phyloP scores from a whole-genome alignment of 2,797 vertebrate genomes.

The Glyptemys insculpta region DNA sequence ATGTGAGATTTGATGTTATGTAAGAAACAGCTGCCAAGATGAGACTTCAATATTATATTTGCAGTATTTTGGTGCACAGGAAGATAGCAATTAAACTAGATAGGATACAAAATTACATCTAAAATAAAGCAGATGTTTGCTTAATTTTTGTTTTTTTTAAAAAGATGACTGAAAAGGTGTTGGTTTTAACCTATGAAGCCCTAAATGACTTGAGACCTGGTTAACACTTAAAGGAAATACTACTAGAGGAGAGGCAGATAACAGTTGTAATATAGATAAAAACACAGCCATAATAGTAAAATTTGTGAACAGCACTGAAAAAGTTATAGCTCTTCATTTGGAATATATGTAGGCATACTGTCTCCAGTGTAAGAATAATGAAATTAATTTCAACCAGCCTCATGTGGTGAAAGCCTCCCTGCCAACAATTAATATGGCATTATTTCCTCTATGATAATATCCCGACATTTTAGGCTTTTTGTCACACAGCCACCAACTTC shows the following conservation, averaged over 20 bases:
- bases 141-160: not conserved
- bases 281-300: fast-evolving
- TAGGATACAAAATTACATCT: not conserved
- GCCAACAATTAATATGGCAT: not conserved
- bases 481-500: not conserved
- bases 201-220: not conserved
- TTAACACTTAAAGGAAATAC: not conserved
- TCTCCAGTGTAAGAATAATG: not conserved
- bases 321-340: fast-evolving
- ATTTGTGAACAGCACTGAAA: not conserved
- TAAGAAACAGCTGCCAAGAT: not conserved
- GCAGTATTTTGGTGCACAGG: not conserved
- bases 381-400: not conserved
- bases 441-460: not conserved
- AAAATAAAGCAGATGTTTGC: not conserved
- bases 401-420: not conserved
- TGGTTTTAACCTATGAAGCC: not conserved
- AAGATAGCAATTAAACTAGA: not conserved
- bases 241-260: not conserved
- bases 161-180: not conserved
- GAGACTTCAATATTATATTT: not conserved
- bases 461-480: fast-evolving
- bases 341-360: not conserved
- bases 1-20: not conserved
- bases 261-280: not conserved